phyloP scores from a whole-genome alignment of 1,140 invertebrate genomes.

The Cyphomyrmex costatus region DNA sequence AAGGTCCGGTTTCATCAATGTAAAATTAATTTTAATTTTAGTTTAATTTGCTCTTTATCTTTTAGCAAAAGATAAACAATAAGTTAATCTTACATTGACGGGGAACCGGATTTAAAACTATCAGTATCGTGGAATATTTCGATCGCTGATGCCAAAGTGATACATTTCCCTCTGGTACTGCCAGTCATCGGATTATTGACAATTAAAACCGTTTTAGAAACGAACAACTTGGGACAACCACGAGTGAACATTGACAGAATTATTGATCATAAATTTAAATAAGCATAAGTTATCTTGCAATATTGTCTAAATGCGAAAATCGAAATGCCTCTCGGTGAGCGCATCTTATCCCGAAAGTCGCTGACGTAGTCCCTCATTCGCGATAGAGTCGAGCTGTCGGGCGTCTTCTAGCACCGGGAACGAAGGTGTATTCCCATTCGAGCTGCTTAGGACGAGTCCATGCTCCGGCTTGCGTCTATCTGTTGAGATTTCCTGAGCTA shows the following conservation, averaged over 20 bases:
- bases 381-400: conserved; percentile 67
- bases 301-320: conserved; percentile 22
- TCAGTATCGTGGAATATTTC: background rate
- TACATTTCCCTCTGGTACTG: too few relatives aligned
- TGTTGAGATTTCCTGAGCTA: conserved; percentile 73
- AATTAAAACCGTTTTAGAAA: conserved; percentile 1
- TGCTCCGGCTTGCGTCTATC: conserved; percentile 63
- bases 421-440: conserved; percentile 70
- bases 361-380: conserved; percentile 59
- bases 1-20: too few relatives aligned
- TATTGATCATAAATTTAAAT: background rate
- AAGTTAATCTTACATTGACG: too few relatives aligned
- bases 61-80: too few relatives aligned
- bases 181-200: background rate
- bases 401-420: conserved; percentile 43
- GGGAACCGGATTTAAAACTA: background rate
- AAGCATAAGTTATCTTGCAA: conserved; percentile 4
- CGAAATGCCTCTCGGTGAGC: background rate
- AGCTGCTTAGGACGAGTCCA: conserved; percentile 51
- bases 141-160: background rate
- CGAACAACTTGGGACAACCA: background rate
- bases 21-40: too few relatives aligned
- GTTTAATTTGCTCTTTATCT: too few relatives aligned
- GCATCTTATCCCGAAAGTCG: conserved; percentile 55
- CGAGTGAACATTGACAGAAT: background rate